Conservation (phyloP, 2,888 invertebrate genomes). For the Aspidiotus rigidus region DNA sequence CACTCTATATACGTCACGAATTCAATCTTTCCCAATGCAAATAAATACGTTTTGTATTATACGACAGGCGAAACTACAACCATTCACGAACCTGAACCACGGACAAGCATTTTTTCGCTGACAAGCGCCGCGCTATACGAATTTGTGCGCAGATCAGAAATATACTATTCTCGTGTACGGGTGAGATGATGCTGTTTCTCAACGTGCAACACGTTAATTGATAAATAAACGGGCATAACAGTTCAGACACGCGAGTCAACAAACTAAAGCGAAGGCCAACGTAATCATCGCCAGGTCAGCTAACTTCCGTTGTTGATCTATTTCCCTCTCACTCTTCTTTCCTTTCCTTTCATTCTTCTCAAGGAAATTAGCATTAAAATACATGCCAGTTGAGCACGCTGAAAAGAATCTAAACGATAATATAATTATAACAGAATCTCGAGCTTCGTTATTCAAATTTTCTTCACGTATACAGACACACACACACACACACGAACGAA, state of each 20-base stretch:
- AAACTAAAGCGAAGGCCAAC: slow-evolving; percentile 27
- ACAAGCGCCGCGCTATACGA: neutral
- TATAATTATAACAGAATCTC: too few relatives aligned
- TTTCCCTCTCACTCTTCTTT: neutral
- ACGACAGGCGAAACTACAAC: neutral
- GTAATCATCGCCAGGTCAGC: slow-evolving; percentile 25
- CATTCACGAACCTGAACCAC: neutral
- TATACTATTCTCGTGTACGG: too few relatives aligned
- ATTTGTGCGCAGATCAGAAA: neutral
- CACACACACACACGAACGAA: too few relatives aligned
- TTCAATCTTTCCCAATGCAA: too few relatives aligned
- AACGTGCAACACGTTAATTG: slow-evolving; percentile 12
- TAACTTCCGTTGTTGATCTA: slow-evolving; percentile 10
- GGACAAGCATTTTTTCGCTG: neutral
- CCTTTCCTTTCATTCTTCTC: too few relatives aligned
- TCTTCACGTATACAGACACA: too few relatives aligned
- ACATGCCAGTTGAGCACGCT: too few relatives aligned
- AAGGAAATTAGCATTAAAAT: too few relatives aligned
- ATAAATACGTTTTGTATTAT: neutral
- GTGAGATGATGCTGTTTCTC: neutral
- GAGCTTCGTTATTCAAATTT: too few relatives aligned
- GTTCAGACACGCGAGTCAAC: slow-evolving; percentile 29
- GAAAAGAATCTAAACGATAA: too few relatives aligned
- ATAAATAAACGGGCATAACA: slow-evolving; percentile 17
- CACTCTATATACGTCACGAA: too few relatives aligned